Evolutionary conservation across 2,797 vertebrate species (phyloP), one percentile per base, ranked within the genome.

Genomic region (Echiichthys vipera): DNA sequence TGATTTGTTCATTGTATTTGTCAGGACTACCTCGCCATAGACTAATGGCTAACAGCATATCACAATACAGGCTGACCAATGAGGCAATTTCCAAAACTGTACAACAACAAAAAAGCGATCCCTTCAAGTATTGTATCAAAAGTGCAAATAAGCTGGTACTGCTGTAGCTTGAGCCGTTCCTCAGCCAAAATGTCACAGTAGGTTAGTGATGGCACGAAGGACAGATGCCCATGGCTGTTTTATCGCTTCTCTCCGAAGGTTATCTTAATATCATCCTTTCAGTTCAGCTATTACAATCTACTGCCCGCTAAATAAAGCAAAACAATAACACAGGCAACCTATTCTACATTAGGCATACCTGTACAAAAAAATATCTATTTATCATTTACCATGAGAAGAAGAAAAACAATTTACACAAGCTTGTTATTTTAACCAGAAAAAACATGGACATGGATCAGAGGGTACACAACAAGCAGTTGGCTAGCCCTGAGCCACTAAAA

Each of bases 201-300:
- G 84, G 91, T 94, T 94, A 91, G 90, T 76, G 84, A 86, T 80
- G 79, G 84, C 81, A 83, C 71, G 85, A 91, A 88, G 86, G 85
- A 86, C 71, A 72, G 69, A 84, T 53, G 87, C 91, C 90, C 56
- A 55, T 72, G 84, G 91, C 87, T 66, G 76, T 77, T 78, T 88
- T 88, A 90, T 87, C 78, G 59, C 81, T 77, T 80, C 78, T 77
- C 71, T 88, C 86, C 77, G 92, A 94, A 94, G 93, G 93, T 94
- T 94, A 94, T 92, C 84, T 88, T 87, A 83, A 90, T 82, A 91
- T 88, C 83, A 78, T 81, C 73, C 77, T 77, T 56, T 79, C 62
- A 51, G 63, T 43, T 39, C 63, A 54, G 74, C 84, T 70, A 86
- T 88, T 86, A 85, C 59, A 78, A 88, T 81, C 74, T 78, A 83